phyloP scores from a whole-genome alignment of 2,888 invertebrate species.

The Ochropacha duplaris region DNA sequence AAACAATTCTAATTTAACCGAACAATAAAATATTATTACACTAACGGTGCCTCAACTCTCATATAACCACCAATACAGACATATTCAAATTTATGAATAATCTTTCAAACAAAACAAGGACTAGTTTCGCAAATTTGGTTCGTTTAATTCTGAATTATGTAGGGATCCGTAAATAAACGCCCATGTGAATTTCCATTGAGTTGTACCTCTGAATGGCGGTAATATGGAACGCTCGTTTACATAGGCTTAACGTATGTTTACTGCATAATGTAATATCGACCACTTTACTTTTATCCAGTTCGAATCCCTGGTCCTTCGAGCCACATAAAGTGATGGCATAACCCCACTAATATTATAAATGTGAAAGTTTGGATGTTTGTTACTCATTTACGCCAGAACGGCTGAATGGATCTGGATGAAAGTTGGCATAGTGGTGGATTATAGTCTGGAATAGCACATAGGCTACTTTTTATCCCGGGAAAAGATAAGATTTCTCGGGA shows the following conservation, averaged over 20 bases:
- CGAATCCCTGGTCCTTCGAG: too few relatives aligned
- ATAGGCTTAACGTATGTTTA: not conserved
- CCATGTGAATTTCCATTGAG: not conserved
- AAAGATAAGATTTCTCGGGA: too few relatives aligned
- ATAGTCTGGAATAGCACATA: too few relatives aligned
- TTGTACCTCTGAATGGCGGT: not conserved
- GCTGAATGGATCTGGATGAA: too few relatives aligned
- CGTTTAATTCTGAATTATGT: not conserved
- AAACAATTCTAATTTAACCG: too few relatives aligned
- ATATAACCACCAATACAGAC: not conserved
- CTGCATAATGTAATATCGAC: not conserved
- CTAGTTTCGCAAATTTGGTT: not conserved
- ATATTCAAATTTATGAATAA: not conserved
- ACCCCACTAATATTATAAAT: too few relatives aligned
- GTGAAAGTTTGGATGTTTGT: too few relatives aligned
- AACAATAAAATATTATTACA: not conserved
- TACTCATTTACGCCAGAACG: too few relatives aligned
- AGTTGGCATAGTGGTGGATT: too few relatives aligned
- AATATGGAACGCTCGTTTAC: not conserved
- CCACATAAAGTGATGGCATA: too few relatives aligned
- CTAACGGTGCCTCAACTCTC: not conserved
- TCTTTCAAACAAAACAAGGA: not conserved
- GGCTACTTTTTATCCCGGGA: too few relatives aligned
- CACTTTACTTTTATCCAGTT: not conserved
- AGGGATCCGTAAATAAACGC: not conserved